Base-by-base conservation (phyloP, 2,888 invertebrate species). In the Calliopum simillimum region DNA sequence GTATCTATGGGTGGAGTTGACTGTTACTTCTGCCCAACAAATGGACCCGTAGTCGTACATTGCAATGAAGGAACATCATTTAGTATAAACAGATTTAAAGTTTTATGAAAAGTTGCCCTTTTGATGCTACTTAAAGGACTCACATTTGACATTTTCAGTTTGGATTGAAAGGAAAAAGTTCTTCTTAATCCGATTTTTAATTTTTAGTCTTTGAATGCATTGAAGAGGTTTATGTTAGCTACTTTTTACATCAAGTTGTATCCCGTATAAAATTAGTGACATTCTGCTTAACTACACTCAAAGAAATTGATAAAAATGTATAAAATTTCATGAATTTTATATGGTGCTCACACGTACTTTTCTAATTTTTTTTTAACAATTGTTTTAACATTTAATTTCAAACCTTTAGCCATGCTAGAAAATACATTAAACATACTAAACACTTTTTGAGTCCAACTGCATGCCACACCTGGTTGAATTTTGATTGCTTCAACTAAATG, bases 171-270 rank as follows among this genome's bases (percentile, higher is more conserved):
- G 59, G 44, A 46, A 41, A 68, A 69, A 71, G 69, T 69, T 67
- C 44, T 71, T 69, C 61, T 58, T 74, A 71, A 70, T 71, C 70
- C 73, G 70, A 72, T 71, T 73, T 71, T 70, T 72, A 69, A 72
- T 71, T 73, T 70, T 47, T 61, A 68, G 72, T 70, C 66, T 69
- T 69, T 51, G 53, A 65, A 65, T 58, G 16, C 33, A 47, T 14
- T 46, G 0, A 1, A 41, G 41, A 41, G 16, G 11, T 0, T 41
- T 58, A 25, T 53, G 11, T 6, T 53, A 13, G 43, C 16, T 14
- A 23, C 56, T 56, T 6, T 5, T 33, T 33, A 25, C 23, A 58
- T 2, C 16, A 16, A 58, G 33, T 58, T 4, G 8, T 21, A n/a
- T 58, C 33, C 5, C 16, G 33, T 16, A 33, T 8, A 33, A 33